These are phyloP conservation scores for Drosophila kuntzei DNA, from an alignment of 2,888 invertebrate species.

Conservation along the genomic window DNA sequence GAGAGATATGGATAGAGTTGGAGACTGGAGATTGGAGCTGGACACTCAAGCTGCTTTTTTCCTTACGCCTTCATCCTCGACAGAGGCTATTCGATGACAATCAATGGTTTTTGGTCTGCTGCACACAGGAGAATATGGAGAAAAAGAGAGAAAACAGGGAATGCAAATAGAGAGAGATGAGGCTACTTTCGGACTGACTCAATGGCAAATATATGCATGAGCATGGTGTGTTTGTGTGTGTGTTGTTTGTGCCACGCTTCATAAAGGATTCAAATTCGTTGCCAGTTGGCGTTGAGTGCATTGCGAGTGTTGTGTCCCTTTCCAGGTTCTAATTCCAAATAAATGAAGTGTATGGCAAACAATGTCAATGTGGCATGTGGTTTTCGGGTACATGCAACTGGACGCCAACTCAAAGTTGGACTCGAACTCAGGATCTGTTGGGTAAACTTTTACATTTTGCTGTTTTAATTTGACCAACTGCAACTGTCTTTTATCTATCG, in stretches of 20 bases:
- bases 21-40: conserved; percentile 38
- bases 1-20: background rate
- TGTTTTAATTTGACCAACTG: conserved; percentile 65
- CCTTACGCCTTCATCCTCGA: conserved; percentile 46
- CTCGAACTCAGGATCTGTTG: conserved; percentile 22
- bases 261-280: conserved; percentile 84
- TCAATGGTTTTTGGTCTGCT: conserved; percentile 85
- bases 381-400: conserved; percentile 23
- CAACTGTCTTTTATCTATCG: conserved; percentile 47
- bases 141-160: background rate
- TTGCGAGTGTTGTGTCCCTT: conserved; percentile 40
- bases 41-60: conserved; percentile 66
- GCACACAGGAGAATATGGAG: conserved; percentile 56
- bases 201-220: conserved; percentile 66
- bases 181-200: conserved; percentile 48
- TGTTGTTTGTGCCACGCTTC: conserved; percentile 76
- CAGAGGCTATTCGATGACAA: conserved; percentile 82
- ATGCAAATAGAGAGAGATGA: too few relatives aligned
- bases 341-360: conserved; percentile 83
- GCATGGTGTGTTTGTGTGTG: conserved; percentile 53
- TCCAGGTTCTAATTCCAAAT: conserved; percentile 76
- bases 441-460: conserved; percentile 50
- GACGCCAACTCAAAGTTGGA: background rate
- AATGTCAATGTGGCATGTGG: conserved; percentile 65
- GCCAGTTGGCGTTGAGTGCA: conserved; percentile 72